These are phyloP conservation scores for Pseudochaenichthys georgianus DNA, from an alignment of 2,797 vertebrate genomes.

Conservation along the genomic window DNA sequence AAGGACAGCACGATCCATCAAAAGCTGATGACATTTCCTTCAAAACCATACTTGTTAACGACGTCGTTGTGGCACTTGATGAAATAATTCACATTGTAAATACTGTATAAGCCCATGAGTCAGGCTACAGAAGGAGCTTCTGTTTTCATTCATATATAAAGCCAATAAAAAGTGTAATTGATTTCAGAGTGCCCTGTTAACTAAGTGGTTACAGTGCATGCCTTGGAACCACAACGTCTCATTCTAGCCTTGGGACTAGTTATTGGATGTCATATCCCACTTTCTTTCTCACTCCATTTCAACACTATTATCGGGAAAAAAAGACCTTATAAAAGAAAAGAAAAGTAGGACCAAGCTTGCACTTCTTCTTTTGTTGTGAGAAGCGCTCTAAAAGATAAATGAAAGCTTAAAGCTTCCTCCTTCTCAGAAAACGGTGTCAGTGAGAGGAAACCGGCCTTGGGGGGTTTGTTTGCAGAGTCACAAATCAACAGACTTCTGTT, in stretches of 20 bases:
- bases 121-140: not conserved
- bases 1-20: not conserved
- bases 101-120: not conserved
- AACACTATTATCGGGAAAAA: not conserved
- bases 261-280: not conserved
- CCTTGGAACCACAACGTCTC: not conserved
- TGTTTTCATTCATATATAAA: not conserved
- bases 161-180: not conserved
- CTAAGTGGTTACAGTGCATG: not conserved
- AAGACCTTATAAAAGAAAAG: not conserved
- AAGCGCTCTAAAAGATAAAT: slow-evolving; percentile 52
- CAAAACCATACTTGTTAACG: too few species aligned
- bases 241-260: not conserved
- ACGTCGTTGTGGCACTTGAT: too few species aligned
- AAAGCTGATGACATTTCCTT: too few species aligned
- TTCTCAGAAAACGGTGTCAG: slow-evolving; percentile 56
- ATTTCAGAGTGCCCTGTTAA: not conserved
- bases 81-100: too few species aligned
- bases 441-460: slow-evolving; percentile 48
- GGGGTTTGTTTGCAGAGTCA: slow-evolving; percentile 43
- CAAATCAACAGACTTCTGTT: slow-evolving; percentile 45
- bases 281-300: not conserved
- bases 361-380: slow-evolving; percentile 61
- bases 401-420: slow-evolving; percentile 65
- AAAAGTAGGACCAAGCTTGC: not conserved